phyloP scores from a whole-genome alignment of 2,797 vertebrate genomes.

The Typhlichthys eigenmanni region DNA sequence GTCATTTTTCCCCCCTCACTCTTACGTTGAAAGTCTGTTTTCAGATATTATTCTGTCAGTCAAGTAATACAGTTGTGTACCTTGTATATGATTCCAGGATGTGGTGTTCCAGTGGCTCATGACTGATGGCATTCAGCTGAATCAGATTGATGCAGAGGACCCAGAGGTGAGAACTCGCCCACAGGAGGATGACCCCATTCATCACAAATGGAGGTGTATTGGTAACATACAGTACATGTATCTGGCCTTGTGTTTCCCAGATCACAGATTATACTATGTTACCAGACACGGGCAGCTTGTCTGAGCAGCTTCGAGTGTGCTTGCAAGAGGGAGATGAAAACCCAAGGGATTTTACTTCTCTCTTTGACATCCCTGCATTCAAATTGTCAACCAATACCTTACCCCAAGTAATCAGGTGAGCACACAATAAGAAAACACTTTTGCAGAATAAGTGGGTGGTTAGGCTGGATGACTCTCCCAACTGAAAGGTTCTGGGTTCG shows the following conservation, averaged over 20 bases:
- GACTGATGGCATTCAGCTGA: constrained; percentile 86
- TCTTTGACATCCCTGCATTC: constrained; percentile 87
- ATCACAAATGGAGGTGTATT: not conserved
- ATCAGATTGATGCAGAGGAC: constrained; percentile 94
- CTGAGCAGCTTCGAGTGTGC: constrained; percentile 87
- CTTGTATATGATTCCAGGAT: constrained; percentile 78
- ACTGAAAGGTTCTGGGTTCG: no score
- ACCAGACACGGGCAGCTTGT: constrained; percentile 86
- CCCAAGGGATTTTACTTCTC: constrained; percentile 91
- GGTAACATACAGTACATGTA: not conserved
- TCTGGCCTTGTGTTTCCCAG: constrained; percentile 62
- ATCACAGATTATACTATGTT: constrained; percentile 95
- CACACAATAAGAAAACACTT: constrained; percentile 15
- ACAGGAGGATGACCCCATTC: not conserved
- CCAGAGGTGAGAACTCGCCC: constrained; percentile 82
- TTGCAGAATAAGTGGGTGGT: no score
- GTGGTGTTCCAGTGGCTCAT: constrained; percentile 97
- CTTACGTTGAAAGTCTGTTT: not conserved
- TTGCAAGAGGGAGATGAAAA: constrained; percentile 95
- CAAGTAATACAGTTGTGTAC: not conserved
- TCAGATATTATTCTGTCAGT: not conserved
- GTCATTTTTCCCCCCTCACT: not conserved
- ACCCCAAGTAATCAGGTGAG: constrained; percentile 90
- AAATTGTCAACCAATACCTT: constrained; percentile 87
- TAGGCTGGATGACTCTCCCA: no score